Evolutionary conservation across 1,140 invertebrate species (phyloP), one percentile per base, ranked within the genome.

Genomic region (Heliconius nattereri): DNA sequence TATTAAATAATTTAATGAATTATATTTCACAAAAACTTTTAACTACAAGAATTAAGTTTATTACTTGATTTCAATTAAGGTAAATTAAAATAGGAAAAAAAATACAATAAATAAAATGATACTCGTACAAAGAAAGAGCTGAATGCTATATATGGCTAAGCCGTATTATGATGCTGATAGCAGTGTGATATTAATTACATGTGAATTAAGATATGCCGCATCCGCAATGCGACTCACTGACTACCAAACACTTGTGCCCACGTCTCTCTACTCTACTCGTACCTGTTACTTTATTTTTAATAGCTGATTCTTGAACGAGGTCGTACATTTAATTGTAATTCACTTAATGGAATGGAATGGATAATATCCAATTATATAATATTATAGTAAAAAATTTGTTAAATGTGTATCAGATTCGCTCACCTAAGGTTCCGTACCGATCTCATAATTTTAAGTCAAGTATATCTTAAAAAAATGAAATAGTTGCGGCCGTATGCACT

Each of bases 201-300:
- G 26, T 66, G 6, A 66, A 66, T 66, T 66, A 29, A 66, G 60
- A 66, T 66, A 66, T 66, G 60, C 60, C 60, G 60, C 60, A 66
- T 66, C 60, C 60, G 60, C 60, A 66, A 66, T 66, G 60, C 60
- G 60, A 66, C 60, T 66, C 60, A 66, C 60, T 29, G 60, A 66
- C 60, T 66, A 66, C 60, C 60, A 66, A 66, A 29, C 60, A 66
- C 26, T 66, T 66, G 60, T 66, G 60, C 26, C 60, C 60, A 29
- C 60, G 60, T 66, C 23, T 2, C 57, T 60, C 23, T 60, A 5
- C 60, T 66, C 11, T 60, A 66, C 60, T 66, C n/a, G 60, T 66
- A 66, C 60, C 57, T 29, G 60, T 11, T 3, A 66, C 23, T 66
- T 66, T 26, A 66, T 66, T 66, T 66, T 66, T 66, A 66, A 29